Evolutionary conservation across 1,140 invertebrate species (phyloP), one percentile per base, ranked within the genome.

Genomic region (Drosophila sp.): DNA sequence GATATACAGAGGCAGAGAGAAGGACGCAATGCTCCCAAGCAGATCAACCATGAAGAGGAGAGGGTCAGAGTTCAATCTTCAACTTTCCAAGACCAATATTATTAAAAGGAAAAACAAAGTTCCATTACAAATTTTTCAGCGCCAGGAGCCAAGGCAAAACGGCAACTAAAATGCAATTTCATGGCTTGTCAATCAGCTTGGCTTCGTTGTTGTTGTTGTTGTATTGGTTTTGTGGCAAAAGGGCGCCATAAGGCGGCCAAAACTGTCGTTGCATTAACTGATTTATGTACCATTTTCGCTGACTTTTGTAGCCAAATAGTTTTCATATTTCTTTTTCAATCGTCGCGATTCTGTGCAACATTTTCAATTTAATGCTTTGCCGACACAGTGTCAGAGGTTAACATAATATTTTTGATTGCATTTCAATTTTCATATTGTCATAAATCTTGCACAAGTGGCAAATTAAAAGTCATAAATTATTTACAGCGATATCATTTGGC

Each of bases 341-440:
- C 14, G 50, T 32, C 46, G 32, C 46, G 21, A 46, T 46, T 46
- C 45, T 46, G 18, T 21, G 45, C 48, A 32, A 34, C 18, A 63
- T 59, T 46, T 58, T 41, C 18, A 56, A 27, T 36, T 54, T 51
- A 45, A 54, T 29, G 25, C 38, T 40, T 11, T 25, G 64, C 25
- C 13, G 18, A 25, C 27, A 3, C 27, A 3, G 45, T 79, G 83
- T 84, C 81, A 84, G 66, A 86, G 80, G 80, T 84, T 86, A 84
- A 71, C 80, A 87, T 87, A 82, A 82, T 86, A 89, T 86, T 86
- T 81, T 89, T 76, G 83, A 89, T 86, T 87, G 81, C 82, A 87
- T 82, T 87, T 86, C 81, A 86, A 86, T 86, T 86, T 83, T 77
- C 82, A 71, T 63, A 69, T 69, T 78, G 71, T 75, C 73, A 81